Evolutionary conservation across 1,140 invertebrate species (phyloP), one percentile per base, ranked within the genome.

Genomic region (Paralvinella palmiformis): DNA sequence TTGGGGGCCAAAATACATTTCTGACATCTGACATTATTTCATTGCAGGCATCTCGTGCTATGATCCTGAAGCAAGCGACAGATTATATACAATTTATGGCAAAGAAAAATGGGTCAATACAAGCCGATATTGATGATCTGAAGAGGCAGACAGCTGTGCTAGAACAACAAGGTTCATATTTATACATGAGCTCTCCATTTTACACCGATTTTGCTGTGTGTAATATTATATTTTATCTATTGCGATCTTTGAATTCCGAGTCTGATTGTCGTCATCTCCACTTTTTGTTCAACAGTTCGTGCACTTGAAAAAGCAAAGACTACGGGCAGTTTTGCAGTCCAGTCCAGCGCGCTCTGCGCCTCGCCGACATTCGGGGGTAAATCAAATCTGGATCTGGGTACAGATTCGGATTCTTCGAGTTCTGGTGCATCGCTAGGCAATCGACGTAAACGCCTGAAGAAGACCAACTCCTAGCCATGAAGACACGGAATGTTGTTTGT

Each of bases 41-140:
- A 20, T 57, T n/a, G n/a, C 55, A 94, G 90, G 92, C 94, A 0
- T 98, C 94, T 73, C 85, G 96, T 75, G 95, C 96, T 48, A 94
- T 98, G 81, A 97, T 99, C 68, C 81, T 99, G 44, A 98, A 97
- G 79, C 97, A 97, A 82, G 94, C 95, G 67, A 93, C 94, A 1
- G 96, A 98, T 75, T 98, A 96, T 75, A 98, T 98, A 70, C 88
- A 93, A 73, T 90, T 89, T 61, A 96, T 98, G 93, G 85, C 91
- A 69, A 86, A 89, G 56, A 96, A 96, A 85, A 96, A 96, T 77
- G 86, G 86, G 44, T 87, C 89, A 0, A 92, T 95, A 77, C 91
- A 96, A 77, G 89, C 92, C 72, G 94, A 97, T 73, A 96, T 98
- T 73, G 94, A 97, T 72, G 91, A 96, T 78, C 84, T 98, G 56